Conservation (phyloP, 1,140 invertebrate species). For the Tyrophagus putrescentiae region DNA sequence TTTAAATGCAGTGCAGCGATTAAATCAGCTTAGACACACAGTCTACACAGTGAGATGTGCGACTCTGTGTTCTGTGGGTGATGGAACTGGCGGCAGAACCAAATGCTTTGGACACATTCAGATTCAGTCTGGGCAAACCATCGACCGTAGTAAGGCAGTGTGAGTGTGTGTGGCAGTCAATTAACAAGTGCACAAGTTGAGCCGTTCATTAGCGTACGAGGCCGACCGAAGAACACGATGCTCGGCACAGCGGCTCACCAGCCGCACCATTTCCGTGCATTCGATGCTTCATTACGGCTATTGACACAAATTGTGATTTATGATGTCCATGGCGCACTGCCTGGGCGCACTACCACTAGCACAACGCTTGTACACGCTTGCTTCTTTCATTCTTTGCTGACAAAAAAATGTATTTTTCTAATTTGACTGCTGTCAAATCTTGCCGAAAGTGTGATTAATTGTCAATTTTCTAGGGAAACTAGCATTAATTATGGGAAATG, state of each 20-base stretch:
- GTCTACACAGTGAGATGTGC: too few relatives aligned
- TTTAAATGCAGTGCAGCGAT: too few relatives aligned
- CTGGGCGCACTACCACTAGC: too few relatives aligned
- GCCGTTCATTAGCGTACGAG: too few relatives aligned
- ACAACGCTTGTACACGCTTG: too few relatives aligned
- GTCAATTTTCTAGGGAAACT: background rate
- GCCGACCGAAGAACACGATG: too few relatives aligned
- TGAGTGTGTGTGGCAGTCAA: background rate
- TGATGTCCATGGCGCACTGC: background rate
- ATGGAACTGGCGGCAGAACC: too few relatives aligned
- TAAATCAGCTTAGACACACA: too few relatives aligned
- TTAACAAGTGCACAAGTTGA: conserved; percentile 9
- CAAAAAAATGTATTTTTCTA: background rate
- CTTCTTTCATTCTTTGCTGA: background rate
- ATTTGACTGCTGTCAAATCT: conserved; percentile 5
- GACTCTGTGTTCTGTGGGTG: too few relatives aligned
- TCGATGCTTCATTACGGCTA: background rate
- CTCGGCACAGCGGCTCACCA: too few relatives aligned
- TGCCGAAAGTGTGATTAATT: conserved; percentile 4
- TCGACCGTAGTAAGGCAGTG: too few relatives aligned
- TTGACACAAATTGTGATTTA: conserved; percentile 15
- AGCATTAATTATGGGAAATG: conserved; percentile 11
- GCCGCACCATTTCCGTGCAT: background rate
- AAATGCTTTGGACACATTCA: background rate
- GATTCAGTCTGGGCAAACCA: background rate